Evolutionary conservation across 2,113 vertebrate species (phyloP), one percentile per base, ranked within the genome.

Genomic region (Phalacrocorax aristotelis): DNA sequence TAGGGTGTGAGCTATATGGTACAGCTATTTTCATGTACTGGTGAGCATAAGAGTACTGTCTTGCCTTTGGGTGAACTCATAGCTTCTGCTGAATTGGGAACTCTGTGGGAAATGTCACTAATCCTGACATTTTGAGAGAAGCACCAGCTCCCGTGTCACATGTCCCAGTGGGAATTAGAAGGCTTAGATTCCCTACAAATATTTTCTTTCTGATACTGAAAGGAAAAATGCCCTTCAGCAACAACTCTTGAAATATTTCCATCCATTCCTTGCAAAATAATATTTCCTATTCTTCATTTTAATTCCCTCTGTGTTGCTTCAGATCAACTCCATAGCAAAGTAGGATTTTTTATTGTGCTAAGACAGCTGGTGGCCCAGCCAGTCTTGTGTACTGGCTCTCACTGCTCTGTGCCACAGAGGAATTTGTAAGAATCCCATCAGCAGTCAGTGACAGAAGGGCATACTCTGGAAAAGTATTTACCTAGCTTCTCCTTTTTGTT

Each of bases 41-140:
- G 40, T 72, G 68, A 93, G 27, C 13, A 6, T 30, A 84, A 78
- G 27, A 78, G 21, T 34, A 51, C 69, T 84, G 18, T 89, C 78
- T 92, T 89, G 91, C 91, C 87, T 95, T 89, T 93, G 65, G 57
- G 70, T 91, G 78, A 94, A 96, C n/a, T 89, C 72, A 66, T 46
- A 84, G 48, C 60, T 95, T 75, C 89, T 94, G 77, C 25, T 84
- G 76, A 81, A 75, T 38, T 87, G 55, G 57, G 77, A 95, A 52
- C 38, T 87, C 57, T 68, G 55, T n/a, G 23, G 77, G 64, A 96
- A 95, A 97, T 92, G 94, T 84, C 93, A 96, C 23, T 25, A 96
- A 87, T 71, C 55, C 27, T 84, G 93, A 94, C 93, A 96, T 95
- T 93, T 92, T 82, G 42, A 96, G 34, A 71, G 44, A 87, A 87